Evolutionary conservation across 2,888 invertebrate species (phyloP), one percentile per base, ranked within the genome.

Genomic region (Cryptosula pallasiana): DNA sequence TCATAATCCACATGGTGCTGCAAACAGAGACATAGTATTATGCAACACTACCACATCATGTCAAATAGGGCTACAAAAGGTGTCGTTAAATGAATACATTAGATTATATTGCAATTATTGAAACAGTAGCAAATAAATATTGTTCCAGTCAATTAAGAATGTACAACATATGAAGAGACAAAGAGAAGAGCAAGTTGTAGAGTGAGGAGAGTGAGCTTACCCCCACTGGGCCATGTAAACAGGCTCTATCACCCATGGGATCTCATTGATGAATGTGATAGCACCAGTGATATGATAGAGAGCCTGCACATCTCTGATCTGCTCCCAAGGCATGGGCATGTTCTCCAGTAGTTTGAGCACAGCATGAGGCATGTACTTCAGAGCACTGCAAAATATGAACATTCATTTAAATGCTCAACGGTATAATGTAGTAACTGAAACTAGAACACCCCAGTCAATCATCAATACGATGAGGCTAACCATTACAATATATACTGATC

Each of bases 301-400:
- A 1, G 81, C 96, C 86, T 94, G 93, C 0, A 97, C 96, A 85
- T 99, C 99, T 75, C 99, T 88, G 75, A 99, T 99, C 87, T 99
- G 99, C 85, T 99, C 99, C 99, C 99, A 99, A 0, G 99, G 99
- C 99, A 99, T 99, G 0, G 99, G 99, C 99, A 99, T 99, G 85
- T 99, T 99, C 85, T 99, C 99, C 74, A 99, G 86, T 0, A 99
- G 88, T 82, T 99, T 99, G 88, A 99, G 91, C 3, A 99, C 97
- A 5, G 99, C 99, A 87, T 99, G 99, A 0, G 99, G 99, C 98
- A 99, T 99, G 83, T 99, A 99, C 84, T 99, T 99, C 69, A 99
- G 86, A 1, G 98, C 97, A 23, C 97, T 90, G 80, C 73, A 82
- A 83, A 77, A 75, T 35, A 36, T 58, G 5, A 70, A 35, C 45